Conservation (phyloP, 2,888 invertebrate genomes). For the Cremastinae sp. region DNA sequence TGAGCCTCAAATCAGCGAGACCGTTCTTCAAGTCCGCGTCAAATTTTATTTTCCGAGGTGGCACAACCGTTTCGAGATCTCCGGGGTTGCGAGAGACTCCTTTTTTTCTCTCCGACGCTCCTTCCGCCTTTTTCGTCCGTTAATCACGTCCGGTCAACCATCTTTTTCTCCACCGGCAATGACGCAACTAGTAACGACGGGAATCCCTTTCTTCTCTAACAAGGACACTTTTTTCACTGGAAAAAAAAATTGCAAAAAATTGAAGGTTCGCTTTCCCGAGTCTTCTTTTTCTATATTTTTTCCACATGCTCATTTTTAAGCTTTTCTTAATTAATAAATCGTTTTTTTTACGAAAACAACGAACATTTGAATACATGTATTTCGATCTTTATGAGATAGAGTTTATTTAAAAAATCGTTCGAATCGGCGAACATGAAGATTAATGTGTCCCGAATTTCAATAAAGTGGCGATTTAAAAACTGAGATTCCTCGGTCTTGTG, state of each 20-base stretch:
- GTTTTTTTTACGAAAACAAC: too few species aligned
- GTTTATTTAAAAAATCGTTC: too few species aligned
- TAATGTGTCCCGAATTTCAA: too few species aligned
- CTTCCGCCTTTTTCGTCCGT: constrained; percentile 70
- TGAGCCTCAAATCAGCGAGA: constrained; percentile 73
- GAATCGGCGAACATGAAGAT: too few species aligned
- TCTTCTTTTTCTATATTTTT: not conserved
- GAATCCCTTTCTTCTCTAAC: constrained; percentile 13
- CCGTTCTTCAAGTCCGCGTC: constrained; percentile 79
- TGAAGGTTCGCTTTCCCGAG: not conserved
- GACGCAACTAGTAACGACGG: constrained; percentile 76
- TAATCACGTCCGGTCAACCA: constrained; percentile 76
- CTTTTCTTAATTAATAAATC: too few species aligned
- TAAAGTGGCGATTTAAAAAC: too few species aligned
- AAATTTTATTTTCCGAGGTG: constrained; percentile 76
- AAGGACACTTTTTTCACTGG: not conserved
- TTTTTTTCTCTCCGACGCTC: constrained; percentile 38
- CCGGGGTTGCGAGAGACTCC: constrained; percentile 2
- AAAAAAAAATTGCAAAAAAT: too few species aligned
- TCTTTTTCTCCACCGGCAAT: constrained; percentile 67
- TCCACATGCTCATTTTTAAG: not conserved
- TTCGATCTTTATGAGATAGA: too few species aligned
- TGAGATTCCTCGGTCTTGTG: not conserved
- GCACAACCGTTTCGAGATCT: constrained; percentile 63
- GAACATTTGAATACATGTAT: too few species aligned